Percentiles rank a stretch among this genome's conserved stretches.
Conservation (phyloP, 2,113 vertebrate species). For the Talpa occidentalis region DNA sequence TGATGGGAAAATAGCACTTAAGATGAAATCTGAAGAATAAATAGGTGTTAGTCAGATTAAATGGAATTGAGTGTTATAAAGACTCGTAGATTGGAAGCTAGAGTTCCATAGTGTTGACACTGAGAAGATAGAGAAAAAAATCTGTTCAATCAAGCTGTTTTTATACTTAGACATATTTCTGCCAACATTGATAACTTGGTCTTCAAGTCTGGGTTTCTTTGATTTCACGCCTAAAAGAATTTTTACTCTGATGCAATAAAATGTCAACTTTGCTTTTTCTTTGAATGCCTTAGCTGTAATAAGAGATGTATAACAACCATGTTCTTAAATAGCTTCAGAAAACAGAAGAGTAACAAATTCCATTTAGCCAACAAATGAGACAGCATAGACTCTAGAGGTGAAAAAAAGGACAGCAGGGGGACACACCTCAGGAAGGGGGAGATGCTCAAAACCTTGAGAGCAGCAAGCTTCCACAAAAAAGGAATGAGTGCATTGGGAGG, state of each 20-base stretch:
- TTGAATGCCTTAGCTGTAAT: conserved; percentile 73
- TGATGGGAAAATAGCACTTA: background rate
- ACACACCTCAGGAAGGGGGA: conserved; percentile 19
- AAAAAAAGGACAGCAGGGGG: conserved; percentile 62
- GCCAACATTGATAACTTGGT: conserved; percentile 7
- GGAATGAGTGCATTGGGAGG: background rate
- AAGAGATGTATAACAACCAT: conserved; percentile 76
- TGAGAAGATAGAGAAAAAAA: conserved; percentile 1
- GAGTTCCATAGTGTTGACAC: background rate
- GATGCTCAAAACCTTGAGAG: conserved; percentile 19
- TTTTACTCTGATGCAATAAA: conserved; percentile 13
- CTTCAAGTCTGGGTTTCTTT: conserved; percentile 60
- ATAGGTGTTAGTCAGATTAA: background rate
- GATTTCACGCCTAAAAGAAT: conserved; percentile 34
- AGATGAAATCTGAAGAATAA: conserved; percentile 1
- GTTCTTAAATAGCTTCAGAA: conserved; percentile 78
- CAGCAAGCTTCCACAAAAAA: background rate
- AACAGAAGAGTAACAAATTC: conserved; percentile 67
- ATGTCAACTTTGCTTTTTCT: conserved; percentile 63
- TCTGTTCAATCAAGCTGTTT: conserved; percentile 39
- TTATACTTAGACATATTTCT: conserved; percentile 31
- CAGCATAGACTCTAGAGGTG: conserved; percentile 21
- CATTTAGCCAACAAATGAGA: conserved; percentile 72
- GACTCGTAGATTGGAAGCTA: conserved; percentile 16
- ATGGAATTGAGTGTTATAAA: conserved; percentile 18